Evolutionary conservation across 2,113 vertebrate species (phyloP).

Genomic region (Ciconia boyciana): DNA sequence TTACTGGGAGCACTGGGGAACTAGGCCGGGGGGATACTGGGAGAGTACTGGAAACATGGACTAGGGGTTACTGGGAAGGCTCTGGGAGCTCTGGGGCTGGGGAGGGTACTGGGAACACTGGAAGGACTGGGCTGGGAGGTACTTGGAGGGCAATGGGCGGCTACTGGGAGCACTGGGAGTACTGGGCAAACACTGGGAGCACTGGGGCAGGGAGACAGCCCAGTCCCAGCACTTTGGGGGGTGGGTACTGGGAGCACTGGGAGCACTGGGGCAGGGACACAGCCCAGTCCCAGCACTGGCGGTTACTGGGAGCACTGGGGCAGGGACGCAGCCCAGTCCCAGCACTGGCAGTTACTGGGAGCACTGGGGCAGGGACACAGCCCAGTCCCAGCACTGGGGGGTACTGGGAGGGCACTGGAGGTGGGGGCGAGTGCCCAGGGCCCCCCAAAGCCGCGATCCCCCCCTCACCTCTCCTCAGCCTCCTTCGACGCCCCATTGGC

Average conservation of each 20-base stretch:
- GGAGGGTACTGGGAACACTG: neutral
- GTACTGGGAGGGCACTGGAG: neutral
- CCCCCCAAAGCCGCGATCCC: neutral
- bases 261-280: too few species aligned
- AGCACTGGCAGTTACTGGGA: too few species aligned
- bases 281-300: neutral
- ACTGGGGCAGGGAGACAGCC: neutral
- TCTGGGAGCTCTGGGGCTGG: neutral
- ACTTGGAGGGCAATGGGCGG: neutral
- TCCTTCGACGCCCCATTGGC: neutral
- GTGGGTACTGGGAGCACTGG: neutral
- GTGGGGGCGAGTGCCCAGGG: neutral
- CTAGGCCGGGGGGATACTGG: neutral
- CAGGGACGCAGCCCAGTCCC: too few species aligned
- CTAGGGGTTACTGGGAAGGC: neutral
- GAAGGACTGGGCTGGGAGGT: neutral
- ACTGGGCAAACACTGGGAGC: neutral
- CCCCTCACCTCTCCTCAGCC: neutral
- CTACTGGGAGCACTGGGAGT: neutral
- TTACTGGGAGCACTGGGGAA: neutral
- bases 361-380: neutral
- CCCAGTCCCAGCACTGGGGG: too few species aligned
- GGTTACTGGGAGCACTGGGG: too few species aligned
- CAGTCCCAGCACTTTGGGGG: neutral
- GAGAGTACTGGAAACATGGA: neutral